Percentiles rank a stretch among this genome's conserved stretches.
phyloP scores from a whole-genome alignment of 2,888 invertebrate genomes.

The Ichneumon xanthorius region DNA sequence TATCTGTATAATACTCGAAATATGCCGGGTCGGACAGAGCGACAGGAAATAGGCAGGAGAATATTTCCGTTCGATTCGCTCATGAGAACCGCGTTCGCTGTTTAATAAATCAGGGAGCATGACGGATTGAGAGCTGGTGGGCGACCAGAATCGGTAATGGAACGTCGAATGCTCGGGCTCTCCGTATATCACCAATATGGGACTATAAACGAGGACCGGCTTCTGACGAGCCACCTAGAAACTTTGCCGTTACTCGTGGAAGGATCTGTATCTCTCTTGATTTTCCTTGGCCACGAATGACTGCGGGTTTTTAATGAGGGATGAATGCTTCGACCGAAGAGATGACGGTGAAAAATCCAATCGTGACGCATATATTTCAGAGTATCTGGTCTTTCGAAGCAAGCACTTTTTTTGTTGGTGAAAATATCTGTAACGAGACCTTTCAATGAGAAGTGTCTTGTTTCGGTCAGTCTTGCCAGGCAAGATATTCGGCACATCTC shows the following conservation, averaged over 20 bases:
- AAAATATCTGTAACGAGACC: too few species aligned
- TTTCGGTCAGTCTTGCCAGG: too few species aligned
- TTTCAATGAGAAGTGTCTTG: too few species aligned
- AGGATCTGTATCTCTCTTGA: too few species aligned
- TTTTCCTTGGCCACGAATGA: too few species aligned
- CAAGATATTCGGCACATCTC: too few species aligned
- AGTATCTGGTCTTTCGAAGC: too few species aligned
- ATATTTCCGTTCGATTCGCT: slow-evolving; percentile 54
- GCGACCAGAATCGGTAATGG: slow-evolving; percentile 39
- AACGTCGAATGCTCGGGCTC: slow-evolving; percentile 43
- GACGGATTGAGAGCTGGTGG: slow-evolving; percentile 60
- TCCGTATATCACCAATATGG: slow-evolving; percentile 33
- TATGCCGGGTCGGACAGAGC: slow-evolving; percentile 13
- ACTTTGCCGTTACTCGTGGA: background rate
- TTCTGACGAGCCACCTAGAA: background rate
- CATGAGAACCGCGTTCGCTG: slow-evolving; percentile 47
- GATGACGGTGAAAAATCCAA: too few species aligned
- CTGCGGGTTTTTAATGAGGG: too few species aligned
- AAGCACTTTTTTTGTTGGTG: too few species aligned
- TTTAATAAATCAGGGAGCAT: slow-evolving; percentile 68
- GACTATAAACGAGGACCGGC: background rate
- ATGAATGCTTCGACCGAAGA: too few species aligned
- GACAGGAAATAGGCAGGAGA: slow-evolving; percentile 36
- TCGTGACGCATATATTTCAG: too few species aligned
- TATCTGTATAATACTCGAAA: slow-evolving; percentile 8